These are phyloP conservation scores for Sialia sialis DNA, from an alignment of 2,113 vertebrate species.

Conservation along the genomic window DNA sequence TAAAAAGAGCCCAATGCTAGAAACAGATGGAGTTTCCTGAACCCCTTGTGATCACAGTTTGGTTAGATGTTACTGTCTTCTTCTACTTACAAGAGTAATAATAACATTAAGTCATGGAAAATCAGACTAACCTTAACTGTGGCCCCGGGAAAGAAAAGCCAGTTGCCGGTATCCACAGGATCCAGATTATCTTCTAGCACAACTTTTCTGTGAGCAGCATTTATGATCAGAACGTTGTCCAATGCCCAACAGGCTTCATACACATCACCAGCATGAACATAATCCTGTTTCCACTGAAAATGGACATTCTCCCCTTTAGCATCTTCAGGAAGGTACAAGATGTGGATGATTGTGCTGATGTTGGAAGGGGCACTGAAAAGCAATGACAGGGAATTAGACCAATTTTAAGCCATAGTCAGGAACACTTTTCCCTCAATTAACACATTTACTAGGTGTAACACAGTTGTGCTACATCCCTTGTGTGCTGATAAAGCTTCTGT, in stretches of 20 bases:
- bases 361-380: constrained; percentile 88
- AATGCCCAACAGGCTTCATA: constrained; percentile 97
- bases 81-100: background rate
- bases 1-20: background rate
- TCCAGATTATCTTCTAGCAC: constrained; percentile 92
- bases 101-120: background rate
- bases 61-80: background rate
- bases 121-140: constrained; percentile 87
- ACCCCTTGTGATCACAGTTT: background rate
- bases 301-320: constrained; percentile 81
- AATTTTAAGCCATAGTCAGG: background rate
- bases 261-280: constrained; percentile 79
- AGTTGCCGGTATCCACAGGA: constrained; percentile 94
- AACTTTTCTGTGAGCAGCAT: constrained; percentile 84
- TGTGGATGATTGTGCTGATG: constrained; percentile 89
- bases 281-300: constrained; percentile 92
- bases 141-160: constrained; percentile 98
- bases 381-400: background rate
- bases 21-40: background rate
- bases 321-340: constrained; percentile 85
- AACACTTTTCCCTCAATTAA: background rate
- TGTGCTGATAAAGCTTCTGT: background rate
- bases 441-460: background rate
- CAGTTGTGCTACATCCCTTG: background rate
- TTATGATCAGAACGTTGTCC: constrained; percentile 92